phyloP scores from a whole-genome alignment of 2,797 vertebrate genomes.

The Diglossa cyanea region DNA sequence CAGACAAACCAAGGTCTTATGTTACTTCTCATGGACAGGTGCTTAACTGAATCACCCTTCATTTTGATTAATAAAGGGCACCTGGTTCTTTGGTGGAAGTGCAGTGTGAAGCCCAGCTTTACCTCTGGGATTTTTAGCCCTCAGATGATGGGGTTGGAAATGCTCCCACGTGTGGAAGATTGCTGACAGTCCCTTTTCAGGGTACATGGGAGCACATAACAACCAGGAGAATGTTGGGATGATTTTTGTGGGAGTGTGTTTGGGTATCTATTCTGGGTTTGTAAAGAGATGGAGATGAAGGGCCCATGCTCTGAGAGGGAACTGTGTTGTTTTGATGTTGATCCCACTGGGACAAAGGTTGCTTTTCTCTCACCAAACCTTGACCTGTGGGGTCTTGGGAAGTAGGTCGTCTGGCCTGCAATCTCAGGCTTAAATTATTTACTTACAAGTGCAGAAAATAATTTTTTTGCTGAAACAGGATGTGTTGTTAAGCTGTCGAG shows the following conservation, averaged over 20 bases:
- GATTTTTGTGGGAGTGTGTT: not conserved
- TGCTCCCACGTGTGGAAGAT: fast-evolving
- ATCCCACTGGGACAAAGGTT: not conserved
- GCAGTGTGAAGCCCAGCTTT: not conserved
- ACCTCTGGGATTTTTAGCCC: not conserved
- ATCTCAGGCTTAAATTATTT: conserved; percentile 9
- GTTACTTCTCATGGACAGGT: not conserved
- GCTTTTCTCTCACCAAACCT: not conserved
- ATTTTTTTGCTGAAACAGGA: conserved; percentile 31
- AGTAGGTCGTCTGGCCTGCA: not conserved
- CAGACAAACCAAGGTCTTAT: not conserved
- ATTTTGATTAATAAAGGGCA: not conserved
- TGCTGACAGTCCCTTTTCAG: not conserved
- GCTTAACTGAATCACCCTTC: not conserved
- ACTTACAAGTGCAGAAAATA: not conserved
- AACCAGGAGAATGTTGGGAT: not conserved
- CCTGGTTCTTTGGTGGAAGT: not conserved
- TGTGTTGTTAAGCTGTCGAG: not conserved
- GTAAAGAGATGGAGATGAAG: not conserved
- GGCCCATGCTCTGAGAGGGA: not conserved
- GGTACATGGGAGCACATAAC: not conserved
- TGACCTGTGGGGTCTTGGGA: conserved; percentile 25
- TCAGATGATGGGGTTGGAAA: not conserved
- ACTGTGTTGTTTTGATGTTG: not conserved
- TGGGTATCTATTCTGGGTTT: not conserved